Conservation (phyloP, 2,113 vertebrate species). For the Xiphias gladius region DNA sequence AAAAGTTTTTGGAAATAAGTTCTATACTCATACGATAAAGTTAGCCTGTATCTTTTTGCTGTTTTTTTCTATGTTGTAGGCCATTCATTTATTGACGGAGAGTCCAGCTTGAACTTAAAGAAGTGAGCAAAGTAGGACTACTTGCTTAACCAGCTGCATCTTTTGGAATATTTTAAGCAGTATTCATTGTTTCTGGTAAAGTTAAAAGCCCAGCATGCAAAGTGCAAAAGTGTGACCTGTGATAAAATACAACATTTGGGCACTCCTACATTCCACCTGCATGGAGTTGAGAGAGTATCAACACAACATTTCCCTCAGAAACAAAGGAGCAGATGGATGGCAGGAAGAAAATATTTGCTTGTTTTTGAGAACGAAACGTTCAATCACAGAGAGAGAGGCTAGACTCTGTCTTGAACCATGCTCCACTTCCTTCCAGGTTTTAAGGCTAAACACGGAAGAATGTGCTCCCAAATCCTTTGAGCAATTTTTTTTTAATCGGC, state of each 20-base stretch:
- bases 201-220: not conserved
- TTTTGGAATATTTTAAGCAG: not conserved
- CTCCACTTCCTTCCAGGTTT: constrained; percentile 62
- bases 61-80: not conserved
- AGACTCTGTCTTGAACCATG: constrained; percentile 30
- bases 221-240: constrained; percentile 6
- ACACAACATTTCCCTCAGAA: constrained; percentile 45
- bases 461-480: constrained; percentile 68
- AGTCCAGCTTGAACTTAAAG: not conserved
- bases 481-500: constrained; percentile 70
- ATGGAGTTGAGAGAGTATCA: constrained; percentile 54
- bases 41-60: not conserved
- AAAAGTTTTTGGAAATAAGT: not conserved
- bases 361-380: constrained; percentile 54
- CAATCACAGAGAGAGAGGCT: constrained; percentile 25
- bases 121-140: not conserved
- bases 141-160: not conserved
- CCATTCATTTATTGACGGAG: not conserved
- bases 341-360: constrained; percentile 29
- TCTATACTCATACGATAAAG: not conserved
- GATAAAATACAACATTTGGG: constrained; percentile 15
- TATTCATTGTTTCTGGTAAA: not conserved
- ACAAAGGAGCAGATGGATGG: constrained; percentile 34
- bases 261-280: constrained; percentile 38
- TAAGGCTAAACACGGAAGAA: constrained; percentile 60